Conservation (phyloP, 2,113 vertebrate species). For the Xiphophorus hellerii region DNA sequence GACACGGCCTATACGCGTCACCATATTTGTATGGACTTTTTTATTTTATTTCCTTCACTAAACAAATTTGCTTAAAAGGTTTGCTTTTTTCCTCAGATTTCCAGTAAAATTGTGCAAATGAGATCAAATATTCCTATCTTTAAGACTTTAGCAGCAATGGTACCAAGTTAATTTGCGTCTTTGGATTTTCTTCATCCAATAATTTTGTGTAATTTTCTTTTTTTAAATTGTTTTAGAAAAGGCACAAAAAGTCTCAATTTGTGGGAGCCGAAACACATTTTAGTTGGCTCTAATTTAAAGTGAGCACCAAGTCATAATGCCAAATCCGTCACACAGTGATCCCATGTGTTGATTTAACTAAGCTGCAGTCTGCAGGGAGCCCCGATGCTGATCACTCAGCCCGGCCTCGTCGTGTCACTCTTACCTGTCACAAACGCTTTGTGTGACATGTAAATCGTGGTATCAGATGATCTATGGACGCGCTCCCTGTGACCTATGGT, state of each 20-base stretch:
- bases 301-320: background rate
- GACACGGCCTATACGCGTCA: too few relatives aligned
- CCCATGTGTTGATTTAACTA: background rate
- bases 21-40: too few relatives aligned
- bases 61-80: too few relatives aligned
- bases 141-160: too few relatives aligned
- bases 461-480: conserved; percentile 61
- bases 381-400: background rate
- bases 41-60: too few relatives aligned
- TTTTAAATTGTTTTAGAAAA: background rate
- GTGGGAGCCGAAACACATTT: background rate
- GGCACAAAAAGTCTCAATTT: background rate
- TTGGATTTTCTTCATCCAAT: too few relatives aligned
- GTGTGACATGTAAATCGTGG: conserved; percentile 37
- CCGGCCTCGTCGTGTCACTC: background rate
- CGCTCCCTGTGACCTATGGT: conserved; percentile 62
- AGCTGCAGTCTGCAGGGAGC: conserved; percentile 11
- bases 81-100: too few relatives aligned
- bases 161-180: too few relatives aligned
- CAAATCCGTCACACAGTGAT: background rate
- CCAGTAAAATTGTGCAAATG: too few relatives aligned
- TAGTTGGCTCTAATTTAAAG: background rate
- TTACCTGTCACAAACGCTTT: conserved; percentile 25
- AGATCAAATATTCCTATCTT: too few relatives aligned
- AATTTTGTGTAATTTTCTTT: background rate